Percentiles rank a stretch among this genome's conserved stretches.
phyloP scores from a whole-genome alignment of 2,113 vertebrate genomes.

The Pteruthius melanotis region DNA sequence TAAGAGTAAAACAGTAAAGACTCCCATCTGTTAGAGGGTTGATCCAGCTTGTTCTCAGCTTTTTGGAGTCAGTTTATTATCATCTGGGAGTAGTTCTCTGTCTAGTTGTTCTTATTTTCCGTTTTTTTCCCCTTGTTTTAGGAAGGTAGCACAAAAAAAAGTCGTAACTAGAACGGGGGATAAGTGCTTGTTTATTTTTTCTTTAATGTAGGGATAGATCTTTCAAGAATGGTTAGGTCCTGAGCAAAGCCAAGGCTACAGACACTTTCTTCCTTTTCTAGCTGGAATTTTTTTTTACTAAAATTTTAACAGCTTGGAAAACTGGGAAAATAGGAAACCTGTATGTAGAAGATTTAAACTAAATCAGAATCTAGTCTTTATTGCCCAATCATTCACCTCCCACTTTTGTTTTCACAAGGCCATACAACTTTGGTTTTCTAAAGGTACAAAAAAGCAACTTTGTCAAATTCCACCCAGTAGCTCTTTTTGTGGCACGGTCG shows the following conservation, averaged over 20 bases:
- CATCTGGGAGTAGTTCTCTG: not conserved
- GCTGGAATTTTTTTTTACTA: rapidly evolving
- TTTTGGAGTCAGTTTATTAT: not conserved
- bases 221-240: not conserved
- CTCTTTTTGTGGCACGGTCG: not conserved
- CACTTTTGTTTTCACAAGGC: not conserved
- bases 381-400: not conserved
- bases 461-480: not conserved
- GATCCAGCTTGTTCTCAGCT: slow-evolving; percentile 14
- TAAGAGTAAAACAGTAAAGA: slow-evolving; percentile 10
- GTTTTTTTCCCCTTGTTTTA: not conserved
- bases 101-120: not conserved
- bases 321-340: not conserved
- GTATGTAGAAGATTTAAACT: not conserved
- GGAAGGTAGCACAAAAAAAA: not conserved
- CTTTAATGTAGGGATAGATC: not conserved
- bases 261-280: not conserved
- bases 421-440: not conserved
- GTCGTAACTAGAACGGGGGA: not conserved
- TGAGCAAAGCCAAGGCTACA: not conserved
- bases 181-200: not conserved
- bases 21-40: not conserved
- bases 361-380: not conserved
- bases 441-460: not conserved
- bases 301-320: not conserved